Percentiles rank a stretch among this genome's conserved stretches.
Conservation (phyloP, 2,888 invertebrate genomes). For the Drosophila paucipuncta region DNA sequence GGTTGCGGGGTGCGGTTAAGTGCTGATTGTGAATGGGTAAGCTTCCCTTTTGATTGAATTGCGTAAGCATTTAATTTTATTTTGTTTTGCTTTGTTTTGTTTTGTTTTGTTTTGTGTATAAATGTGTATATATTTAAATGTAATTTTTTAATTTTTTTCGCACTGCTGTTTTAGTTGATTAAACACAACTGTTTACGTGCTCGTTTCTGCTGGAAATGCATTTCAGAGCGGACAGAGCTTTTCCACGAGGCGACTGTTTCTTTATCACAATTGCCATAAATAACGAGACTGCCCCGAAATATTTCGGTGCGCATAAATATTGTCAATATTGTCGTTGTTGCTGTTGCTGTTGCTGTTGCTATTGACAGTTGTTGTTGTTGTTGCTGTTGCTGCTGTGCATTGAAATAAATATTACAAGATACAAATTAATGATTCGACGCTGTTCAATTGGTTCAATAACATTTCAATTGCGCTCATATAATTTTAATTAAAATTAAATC, state of each 20-base stretch:
- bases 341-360: conserved; percentile 16
- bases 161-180: conserved; percentile 70
- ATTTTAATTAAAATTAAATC: conserved; percentile 76
- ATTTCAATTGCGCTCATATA: conserved; percentile 80
- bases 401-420: conserved; percentile 77
- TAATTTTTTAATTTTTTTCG: conserved; percentile 7
- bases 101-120: conserved; percentile 12
- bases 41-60: conserved; percentile 53
- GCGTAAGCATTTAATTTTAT: conserved; percentile 15
- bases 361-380: conserved; percentile 21
- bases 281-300: conserved; percentile 38
- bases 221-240: conserved; percentile 36
- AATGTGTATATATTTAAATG: not conserved
- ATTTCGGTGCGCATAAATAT: conserved; percentile 61
- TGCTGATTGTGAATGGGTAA: conserved; percentile 25
- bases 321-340: conserved; percentile 53
- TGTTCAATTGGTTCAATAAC: conserved; percentile 74
- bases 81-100: conserved; percentile 9
- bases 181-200: conserved; percentile 70
- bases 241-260: conserved; percentile 39
- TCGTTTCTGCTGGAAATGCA: conserved; percentile 56
- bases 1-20: not conserved
- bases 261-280: conserved; percentile 71
- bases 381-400: conserved; percentile 31
- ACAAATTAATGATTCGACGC: conserved; percentile 73